Percentiles rank a stretch among this genome's conserved stretches.
Evolutionary conservation across 2,888 invertebrate species (phyloP).

Genomic region (Anthrax anthrax): DNA sequence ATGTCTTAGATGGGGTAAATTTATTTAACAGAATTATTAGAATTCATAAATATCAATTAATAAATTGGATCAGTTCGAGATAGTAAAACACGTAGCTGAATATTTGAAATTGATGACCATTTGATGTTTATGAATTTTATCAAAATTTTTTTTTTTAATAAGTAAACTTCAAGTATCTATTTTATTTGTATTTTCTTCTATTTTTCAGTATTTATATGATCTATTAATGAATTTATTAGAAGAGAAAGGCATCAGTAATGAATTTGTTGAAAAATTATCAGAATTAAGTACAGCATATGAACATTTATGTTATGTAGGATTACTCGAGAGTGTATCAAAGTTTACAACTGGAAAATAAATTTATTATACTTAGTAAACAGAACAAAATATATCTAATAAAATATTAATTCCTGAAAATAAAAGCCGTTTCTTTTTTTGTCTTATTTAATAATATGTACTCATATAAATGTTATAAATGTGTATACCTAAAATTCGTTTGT

Average conservation of each 20-base stretch:
- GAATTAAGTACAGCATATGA: conserved; percentile 86
- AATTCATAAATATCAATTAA: not conserved
- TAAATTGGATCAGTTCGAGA: too few species aligned
- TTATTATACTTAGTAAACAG: not conserved
- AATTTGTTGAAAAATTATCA: conserved; percentile 78
- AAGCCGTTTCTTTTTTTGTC: too few species aligned
- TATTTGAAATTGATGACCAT: too few species aligned
- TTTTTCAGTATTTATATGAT: conserved; percentile 78
- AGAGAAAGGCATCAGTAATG: conserved; percentile 88
- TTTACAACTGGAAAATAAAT: conserved; percentile 51
- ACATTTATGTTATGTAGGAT: conserved; percentile 77
- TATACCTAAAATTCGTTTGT: too few species aligned
- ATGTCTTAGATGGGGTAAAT: conserved; percentile 86
- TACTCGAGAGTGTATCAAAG: conserved; percentile 68
- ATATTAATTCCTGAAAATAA: too few species aligned
- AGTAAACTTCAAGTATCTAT: conserved; percentile 9
- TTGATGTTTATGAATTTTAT: not conserved
- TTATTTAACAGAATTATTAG: too few species aligned
- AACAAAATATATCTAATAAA: not conserved
- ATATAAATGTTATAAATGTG: too few species aligned
- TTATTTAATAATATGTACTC: too few species aligned
- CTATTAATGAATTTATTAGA: conserved; percentile 87
- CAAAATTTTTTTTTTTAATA: conserved; percentile 34
- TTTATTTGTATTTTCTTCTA: not conserved
- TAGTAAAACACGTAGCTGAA: too few species aligned